These are phyloP conservation scores for Xestia xanthographa DNA, from an alignment of 2,888 invertebrate species.

Conservation along the genomic window DNA sequence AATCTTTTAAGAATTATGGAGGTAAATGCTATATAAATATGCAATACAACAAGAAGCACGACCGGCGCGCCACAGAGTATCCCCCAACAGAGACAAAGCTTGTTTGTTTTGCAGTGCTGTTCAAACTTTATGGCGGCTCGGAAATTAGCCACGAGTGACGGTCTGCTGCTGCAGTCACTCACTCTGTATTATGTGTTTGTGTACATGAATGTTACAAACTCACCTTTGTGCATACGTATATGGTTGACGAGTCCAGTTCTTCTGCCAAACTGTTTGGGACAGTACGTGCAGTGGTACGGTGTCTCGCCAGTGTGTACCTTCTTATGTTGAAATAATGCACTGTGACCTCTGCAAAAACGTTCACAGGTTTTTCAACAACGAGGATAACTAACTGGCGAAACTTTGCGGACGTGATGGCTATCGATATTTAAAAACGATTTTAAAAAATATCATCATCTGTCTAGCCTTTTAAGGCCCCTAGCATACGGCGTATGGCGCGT, in stretches of 20 bases:
- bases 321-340: conserved; percentile 86
- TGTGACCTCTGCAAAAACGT: conserved; percentile 81
- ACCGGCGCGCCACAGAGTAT: neutral
- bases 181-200: neutral
- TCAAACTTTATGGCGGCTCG: too few species aligned
- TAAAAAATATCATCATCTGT: neutral
- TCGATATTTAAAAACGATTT: neutral
- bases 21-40: too few species aligned
- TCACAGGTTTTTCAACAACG: neutral
- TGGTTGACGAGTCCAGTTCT: conserved; percentile 85
- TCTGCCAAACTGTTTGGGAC: conserved; percentile 84
- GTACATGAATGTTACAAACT: neutral
- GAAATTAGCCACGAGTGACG: too few species aligned
- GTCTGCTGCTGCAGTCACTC: too few species aligned
- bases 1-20: too few species aligned
- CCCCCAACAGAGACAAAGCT: neutral
- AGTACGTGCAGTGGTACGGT: conserved; percentile 87
- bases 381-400: neutral
- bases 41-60: neutral
- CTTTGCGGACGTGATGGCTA: neutral
- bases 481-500: too few species aligned
- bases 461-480: too few species aligned
- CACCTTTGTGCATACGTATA: conserved; percentile 85
- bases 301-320: conserved; percentile 84
- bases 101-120: too few species aligned